Evolutionary conservation across 2,797 vertebrate genomes (phyloP).

Genomic region (Squalus acanthias): DNA sequence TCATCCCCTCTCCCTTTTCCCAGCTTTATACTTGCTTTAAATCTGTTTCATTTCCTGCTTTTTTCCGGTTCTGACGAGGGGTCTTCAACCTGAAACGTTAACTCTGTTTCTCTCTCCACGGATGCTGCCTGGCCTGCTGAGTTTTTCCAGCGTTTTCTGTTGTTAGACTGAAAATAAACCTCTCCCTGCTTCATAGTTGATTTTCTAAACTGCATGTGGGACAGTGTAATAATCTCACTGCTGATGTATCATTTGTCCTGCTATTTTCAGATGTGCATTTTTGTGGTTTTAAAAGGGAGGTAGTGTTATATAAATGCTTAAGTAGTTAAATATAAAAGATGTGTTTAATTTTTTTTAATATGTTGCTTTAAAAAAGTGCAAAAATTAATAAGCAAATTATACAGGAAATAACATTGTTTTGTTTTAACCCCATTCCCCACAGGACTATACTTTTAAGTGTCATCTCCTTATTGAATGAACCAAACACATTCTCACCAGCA

Average conservation of each 20-base stretch:
- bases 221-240: neutral
- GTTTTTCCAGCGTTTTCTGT: too few relatives aligned
- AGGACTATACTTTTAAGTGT: conserved; percentile 96
- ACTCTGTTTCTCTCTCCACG: too few relatives aligned
- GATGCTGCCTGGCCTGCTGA: too few relatives aligned
- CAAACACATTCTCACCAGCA: conserved; percentile 96
- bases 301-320: neutral
- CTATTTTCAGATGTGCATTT: neutral
- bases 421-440: conserved; percentile 16
- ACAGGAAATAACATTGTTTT: neutral
- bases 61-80: too few relatives aligned
- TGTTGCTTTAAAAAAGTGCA: neutral
- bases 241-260: neutral
- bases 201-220: neutral
- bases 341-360: neutral
- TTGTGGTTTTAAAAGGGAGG: neutral
- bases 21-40: too few relatives aligned
- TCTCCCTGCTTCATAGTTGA: neutral
- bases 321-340: neutral
- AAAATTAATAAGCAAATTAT: neutral
- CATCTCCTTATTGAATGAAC: conserved; percentile 96
- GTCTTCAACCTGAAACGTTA: too few relatives aligned
- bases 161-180: neutral
- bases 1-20: too few relatives aligned
- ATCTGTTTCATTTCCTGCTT: too few relatives aligned